Evolutionary conservation across 2,888 invertebrate genomes (phyloP).

Genomic region (Cephonodes hylas): DNA sequence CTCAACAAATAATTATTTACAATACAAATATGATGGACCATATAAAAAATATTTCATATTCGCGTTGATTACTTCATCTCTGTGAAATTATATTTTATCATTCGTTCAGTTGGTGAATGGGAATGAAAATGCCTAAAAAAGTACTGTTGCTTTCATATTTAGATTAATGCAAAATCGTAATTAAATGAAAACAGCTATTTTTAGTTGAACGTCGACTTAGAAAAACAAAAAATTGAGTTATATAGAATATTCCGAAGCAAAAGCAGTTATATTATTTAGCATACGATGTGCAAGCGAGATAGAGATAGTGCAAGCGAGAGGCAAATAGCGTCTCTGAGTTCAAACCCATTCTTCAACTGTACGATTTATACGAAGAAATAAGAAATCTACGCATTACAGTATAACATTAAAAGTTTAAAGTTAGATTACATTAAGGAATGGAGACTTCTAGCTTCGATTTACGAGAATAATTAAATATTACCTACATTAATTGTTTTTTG

Average conservation of each 20-base stretch:
- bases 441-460: background rate
- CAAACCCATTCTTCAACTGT: background rate
- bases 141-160: too few species aligned
- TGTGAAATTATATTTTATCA: background rate
- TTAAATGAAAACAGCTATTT: too few species aligned
- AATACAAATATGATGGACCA: slow-evolving; percentile 4
- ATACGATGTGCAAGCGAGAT: background rate
- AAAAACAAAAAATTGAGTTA: too few species aligned
- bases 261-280: too few species aligned
- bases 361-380: background rate
- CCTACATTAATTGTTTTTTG: background rate
- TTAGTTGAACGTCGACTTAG: too few species aligned
- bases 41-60: slow-evolving; percentile 27
- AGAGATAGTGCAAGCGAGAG: background rate
- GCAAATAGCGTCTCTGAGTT: background rate
- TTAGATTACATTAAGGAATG: slow-evolving; percentile 5
- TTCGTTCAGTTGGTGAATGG: background rate
- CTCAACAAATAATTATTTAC: slow-evolving; percentile 21
- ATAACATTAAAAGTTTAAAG: slow-evolving; percentile 28
- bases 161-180: too few species aligned
- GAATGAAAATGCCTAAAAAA: background rate
- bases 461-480: background rate
- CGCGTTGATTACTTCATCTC: slow-evolving; percentile 16
- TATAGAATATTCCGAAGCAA: too few species aligned
- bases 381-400: slow-evolving; percentile 22